Conservation (phyloP, 2,797 vertebrate genomes). For the Vultur gryphus region DNA sequence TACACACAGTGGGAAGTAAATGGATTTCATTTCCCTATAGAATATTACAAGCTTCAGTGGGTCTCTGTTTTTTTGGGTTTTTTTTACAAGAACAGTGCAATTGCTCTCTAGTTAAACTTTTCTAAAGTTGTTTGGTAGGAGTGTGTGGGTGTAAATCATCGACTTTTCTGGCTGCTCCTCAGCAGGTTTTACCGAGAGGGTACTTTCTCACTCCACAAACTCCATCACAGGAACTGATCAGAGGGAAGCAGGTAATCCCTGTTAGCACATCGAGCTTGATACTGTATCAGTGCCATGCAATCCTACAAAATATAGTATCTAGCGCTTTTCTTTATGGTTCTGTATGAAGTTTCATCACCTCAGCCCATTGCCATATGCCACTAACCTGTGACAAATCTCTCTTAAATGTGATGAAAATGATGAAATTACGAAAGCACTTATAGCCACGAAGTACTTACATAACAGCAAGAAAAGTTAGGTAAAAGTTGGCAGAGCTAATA, state of each 20-base stretch:
- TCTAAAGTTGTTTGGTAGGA: not conserved
- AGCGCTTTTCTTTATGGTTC: not conserved
- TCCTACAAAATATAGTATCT: not conserved
- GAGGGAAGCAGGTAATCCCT: not conserved
- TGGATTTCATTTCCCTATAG: not conserved
- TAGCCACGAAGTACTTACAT: not conserved
- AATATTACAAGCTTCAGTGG: not conserved
- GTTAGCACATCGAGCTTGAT: not conserved
- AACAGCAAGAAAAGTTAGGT: not conserved
- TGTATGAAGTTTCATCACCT: not conserved
- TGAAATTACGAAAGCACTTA: not conserved
- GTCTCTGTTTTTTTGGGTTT: not conserved
- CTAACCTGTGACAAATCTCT: not conserved
- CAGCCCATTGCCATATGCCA: not conserved
- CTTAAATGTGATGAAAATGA: not conserved
- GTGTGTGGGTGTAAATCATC: not conserved
- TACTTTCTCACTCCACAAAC: not conserved
- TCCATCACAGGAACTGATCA: not conserved
- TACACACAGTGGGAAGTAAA: not conserved
- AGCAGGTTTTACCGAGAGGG: not conserved
- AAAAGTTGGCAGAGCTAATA: not conserved
- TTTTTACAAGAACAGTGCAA: not conserved
- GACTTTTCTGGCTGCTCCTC: not conserved
- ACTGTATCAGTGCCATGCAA: not conserved
- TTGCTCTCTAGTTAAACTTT: not conserved